Evolutionary conservation across 2,888 invertebrate genomes (phyloP).

Genomic region (Leptinotarsa haldemani): DNA sequence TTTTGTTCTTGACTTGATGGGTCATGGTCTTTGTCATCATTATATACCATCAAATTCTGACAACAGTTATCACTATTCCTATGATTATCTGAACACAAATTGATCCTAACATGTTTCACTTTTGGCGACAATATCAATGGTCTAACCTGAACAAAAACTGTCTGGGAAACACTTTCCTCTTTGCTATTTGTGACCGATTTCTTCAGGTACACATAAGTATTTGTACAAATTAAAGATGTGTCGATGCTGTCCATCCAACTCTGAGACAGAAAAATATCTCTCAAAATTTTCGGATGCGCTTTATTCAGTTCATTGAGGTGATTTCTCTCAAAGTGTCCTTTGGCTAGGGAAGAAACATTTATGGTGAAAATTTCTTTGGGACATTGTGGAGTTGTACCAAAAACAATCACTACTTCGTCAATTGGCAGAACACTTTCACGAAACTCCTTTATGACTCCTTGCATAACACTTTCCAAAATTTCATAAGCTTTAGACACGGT

Average conservation of each 20-base stretch:
- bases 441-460: constrained; percentile 55
- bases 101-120: constrained; percentile 55
- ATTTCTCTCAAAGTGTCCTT: constrained; percentile 57
- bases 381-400: constrained; percentile 57
- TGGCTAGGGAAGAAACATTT: constrained; percentile 48
- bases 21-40: constrained; percentile 46
- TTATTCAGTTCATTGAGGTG: constrained; percentile 54
- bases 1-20: constrained; percentile 1
- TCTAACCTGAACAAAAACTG: constrained; percentile 64
- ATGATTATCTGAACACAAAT: constrained; percentile 50
- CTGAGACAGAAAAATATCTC: constrained; percentile 56
- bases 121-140: constrained; percentile 52
- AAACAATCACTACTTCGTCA: constrained; percentile 56
- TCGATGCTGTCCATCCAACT: constrained; percentile 55
- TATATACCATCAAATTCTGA: constrained; percentile 56
- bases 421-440: constrained; percentile 45
- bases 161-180: constrained; percentile 26
- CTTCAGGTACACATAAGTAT: constrained; percentile 54
- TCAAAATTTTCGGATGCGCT: constrained; percentile 57
- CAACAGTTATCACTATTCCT: constrained; percentile 55
- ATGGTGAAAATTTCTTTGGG: constrained; percentile 58
- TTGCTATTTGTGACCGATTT: constrained; percentile 32
- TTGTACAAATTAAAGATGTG: constrained; percentile 51
- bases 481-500: constrained; percentile 57
- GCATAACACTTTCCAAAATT: constrained; percentile 55